Base-by-base conservation (phyloP, 2,113 vertebrate species). In the Corythoichthys haematopterus region DNA sequence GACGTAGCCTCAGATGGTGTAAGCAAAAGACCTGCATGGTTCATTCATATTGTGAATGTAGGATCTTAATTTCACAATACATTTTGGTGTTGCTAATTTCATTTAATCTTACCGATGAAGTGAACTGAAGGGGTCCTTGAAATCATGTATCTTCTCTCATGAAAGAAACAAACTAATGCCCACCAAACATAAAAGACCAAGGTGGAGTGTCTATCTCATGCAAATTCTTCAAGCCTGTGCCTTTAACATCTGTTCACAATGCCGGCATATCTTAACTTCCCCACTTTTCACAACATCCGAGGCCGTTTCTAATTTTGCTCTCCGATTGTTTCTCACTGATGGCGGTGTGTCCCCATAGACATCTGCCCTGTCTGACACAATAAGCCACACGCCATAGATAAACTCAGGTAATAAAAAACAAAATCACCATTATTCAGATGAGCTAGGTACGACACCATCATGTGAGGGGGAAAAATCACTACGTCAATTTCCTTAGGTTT, bases 341-440 rank as follows among this genome's bases (percentile, higher is more conserved):
- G 10, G 46, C 6, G 14, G 6, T 12, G 63, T 36, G 59, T 62
- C 63, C 45, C 36, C 36, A 33, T 45, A 37, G 62, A n/a, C 40
- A 33, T 33, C 45, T 16, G 20, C 28, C 46, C 28, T 8, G 6
- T 11, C 43, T 63, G 45, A 47, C 28, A 36, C 33, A 64, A 64
- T 50, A 50, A 15, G 37, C 6, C 46, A 8, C 16, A 52, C 48
- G 46, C 28, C 6, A 36, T 59, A 16, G 53, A 77, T 72, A 38
- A 68, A 28, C 58, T 16, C 66, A 51, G 64, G 66, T 57, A 70
- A n/a, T 72, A 52, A 74, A 68, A 55, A 15, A 13, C 16, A 43
- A 48, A 46, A 16, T 46, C 48, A 6, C 51, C n/a, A n/a, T 70
- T 63, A 75, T 70, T 73, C 69, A 75, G 61, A 74, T 68, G 46